Evolutionary conservation across 92 coral and sea anemone genomes (phyloP).

Genomic region (Parazoanthus swiftii): DNA sequence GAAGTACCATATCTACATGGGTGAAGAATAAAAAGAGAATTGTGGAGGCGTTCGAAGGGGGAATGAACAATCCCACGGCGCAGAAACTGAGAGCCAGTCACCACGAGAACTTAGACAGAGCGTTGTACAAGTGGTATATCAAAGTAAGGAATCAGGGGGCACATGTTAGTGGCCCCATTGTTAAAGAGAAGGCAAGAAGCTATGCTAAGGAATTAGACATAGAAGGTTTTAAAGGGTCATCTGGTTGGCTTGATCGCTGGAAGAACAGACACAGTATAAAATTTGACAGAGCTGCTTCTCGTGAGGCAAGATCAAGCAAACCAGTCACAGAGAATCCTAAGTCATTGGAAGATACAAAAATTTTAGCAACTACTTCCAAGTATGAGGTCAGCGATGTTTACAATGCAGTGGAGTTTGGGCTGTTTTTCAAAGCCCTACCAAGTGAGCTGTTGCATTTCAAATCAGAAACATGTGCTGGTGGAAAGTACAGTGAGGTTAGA

Average conservation of each 20-base stretch:
- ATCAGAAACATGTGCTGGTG: neutral
- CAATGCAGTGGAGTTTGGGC: slow-evolving; percentile 46
- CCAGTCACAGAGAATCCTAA: slow-evolving; percentile 26
- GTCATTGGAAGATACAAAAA: slow-evolving; percentile 35
- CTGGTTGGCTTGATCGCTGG: slow-evolving; percentile 51
- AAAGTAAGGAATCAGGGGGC: neutral
- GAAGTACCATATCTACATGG: slow-evolving; percentile 58
- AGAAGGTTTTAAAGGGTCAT: slow-evolving; percentile 11
- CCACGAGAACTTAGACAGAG: slow-evolving; percentile 29
- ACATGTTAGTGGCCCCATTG: slow-evolving; percentile 3
- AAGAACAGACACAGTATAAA: slow-evolving; percentile 41
- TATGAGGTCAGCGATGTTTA: slow-evolving; percentile 34
- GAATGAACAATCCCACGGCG: neutral
- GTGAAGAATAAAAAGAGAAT: slow-evolving; percentile 57
- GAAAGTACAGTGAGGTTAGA: neutral
- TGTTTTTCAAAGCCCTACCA: slow-evolving; percentile 50
- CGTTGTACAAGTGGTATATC: slow-evolving; percentile 41
- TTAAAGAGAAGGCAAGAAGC: slow-evolving; percentile 12
- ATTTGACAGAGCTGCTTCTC: slow-evolving; percentile 16
- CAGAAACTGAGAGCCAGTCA: neutral
- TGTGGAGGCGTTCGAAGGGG: slow-evolving; percentile 19
- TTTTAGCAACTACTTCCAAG: slow-evolving; percentile 19
- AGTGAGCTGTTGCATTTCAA: slow-evolving; percentile 43
- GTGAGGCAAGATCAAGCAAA: slow-evolving; percentile 33
- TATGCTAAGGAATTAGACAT: neutral